Evolutionary conservation across 2,113 vertebrate species (phyloP).

Genomic region (Crotalus viridis): DNA sequence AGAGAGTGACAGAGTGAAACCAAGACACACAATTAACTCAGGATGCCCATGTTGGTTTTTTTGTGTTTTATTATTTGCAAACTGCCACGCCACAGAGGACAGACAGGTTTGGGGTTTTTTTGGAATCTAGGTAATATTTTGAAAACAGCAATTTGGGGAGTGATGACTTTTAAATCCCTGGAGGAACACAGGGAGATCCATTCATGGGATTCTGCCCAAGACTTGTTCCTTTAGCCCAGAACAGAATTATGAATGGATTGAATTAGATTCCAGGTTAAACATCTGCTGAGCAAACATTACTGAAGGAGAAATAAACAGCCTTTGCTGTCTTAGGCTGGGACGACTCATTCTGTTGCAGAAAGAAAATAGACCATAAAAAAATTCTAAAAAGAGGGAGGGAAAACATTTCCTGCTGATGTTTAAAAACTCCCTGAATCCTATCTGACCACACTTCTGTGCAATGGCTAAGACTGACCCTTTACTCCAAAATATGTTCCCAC

Average conservation of each 20-base stretch:
- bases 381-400: background rate
- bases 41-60: background rate
- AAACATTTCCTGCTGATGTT: conserved; percentile 20
- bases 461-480: conserved; percentile 8
- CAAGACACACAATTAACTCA: background rate
- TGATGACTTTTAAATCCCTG: too few species aligned
- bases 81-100: background rate
- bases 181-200: background rate
- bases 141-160: background rate
- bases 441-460: conserved; percentile 30
- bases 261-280: background rate
- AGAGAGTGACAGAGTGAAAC: background rate
- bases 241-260: background rate
- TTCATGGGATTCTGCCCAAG: background rate
- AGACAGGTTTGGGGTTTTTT: background rate
- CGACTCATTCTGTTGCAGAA: background rate
- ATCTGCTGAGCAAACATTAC: conserved; percentile 17
- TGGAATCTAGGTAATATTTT: background rate
- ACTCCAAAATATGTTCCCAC: conserved; percentile 18
- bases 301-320: background rate
- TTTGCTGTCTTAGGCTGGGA: background rate
- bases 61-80: background rate
- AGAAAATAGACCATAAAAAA: conserved; percentile 15
- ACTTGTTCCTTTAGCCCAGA: background rate
- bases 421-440: conserved; percentile 21